Percentiles rank a stretch among this genome's conserved stretches.
Conservation (phyloP, 1,140 invertebrate species). For the Oryzaephilus surinamensis region DNA sequence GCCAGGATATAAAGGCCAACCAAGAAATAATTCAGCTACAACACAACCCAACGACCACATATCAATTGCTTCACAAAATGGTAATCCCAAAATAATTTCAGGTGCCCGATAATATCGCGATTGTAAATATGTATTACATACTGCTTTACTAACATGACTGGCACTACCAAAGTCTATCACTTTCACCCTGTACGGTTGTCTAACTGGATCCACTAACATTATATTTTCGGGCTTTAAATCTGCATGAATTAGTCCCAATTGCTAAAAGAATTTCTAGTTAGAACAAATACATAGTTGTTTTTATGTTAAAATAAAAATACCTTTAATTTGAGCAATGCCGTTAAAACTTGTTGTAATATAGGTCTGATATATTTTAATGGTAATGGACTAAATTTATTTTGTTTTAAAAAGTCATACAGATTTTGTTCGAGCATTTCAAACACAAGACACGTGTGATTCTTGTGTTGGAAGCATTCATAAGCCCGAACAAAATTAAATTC, state of each 20-base stretch:
- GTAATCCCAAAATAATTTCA: slow-evolving; percentile 95
- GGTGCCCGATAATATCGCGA: slow-evolving; percentile 98
- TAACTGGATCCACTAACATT: slow-evolving; percentile 95
- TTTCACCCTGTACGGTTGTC: slow-evolving; percentile 95
- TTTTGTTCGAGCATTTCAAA: slow-evolving; percentile 99
- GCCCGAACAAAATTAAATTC: slow-evolving; percentile 99
- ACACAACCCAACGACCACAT: slow-evolving; percentile 99
- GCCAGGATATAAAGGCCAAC: slow-evolving; percentile 99
- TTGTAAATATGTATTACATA: slow-evolving; percentile 98
- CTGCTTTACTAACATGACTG: slow-evolving; percentile 97
- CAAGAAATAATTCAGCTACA: slow-evolving; percentile 96
- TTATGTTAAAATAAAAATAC: slow-evolving; percentile 38
- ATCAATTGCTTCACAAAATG: slow-evolving; percentile 99
- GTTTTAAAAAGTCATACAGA: slow-evolving; percentile 98
- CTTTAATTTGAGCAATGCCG: slow-evolving; percentile 95
- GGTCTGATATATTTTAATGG: slow-evolving; percentile 97
- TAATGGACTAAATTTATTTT: slow-evolving; percentile 98
- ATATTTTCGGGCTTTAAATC: slow-evolving; percentile 99
- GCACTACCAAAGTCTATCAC: slow-evolving; percentile 99
- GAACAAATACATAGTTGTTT: not conserved
- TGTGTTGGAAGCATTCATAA: slow-evolving; percentile 99
- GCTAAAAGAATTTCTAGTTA: slow-evolving; percentile 50
- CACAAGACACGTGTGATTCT: slow-evolving; percentile 98
- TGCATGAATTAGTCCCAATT: slow-evolving; percentile 97
- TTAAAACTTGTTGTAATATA: slow-evolving; percentile 97